Base-by-base conservation (phyloP, 2,113 vertebrate species). In the Arothron firmamentum region DNA sequence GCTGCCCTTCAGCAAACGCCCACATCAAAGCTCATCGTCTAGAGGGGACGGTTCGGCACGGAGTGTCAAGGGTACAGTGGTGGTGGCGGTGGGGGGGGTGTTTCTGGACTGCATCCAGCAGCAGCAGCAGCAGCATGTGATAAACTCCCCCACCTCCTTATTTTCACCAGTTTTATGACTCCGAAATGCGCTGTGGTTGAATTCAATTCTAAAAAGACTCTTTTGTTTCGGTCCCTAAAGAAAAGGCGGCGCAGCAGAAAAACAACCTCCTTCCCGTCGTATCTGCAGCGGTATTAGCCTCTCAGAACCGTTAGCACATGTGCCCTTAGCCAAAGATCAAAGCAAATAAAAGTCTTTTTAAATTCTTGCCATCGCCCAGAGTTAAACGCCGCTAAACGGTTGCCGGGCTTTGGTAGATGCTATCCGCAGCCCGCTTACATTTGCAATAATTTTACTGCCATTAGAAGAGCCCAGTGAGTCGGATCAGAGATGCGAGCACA, bases 81-180 rank as follows among this genome's bases (percentile, higher is more conserved):
- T 75, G 59, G 80, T 71, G 74, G 60, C 21, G n/a, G 17, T 16
- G 15, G 13, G 1, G 15, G 15, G 14, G 5, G 2, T 47, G 15
- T 58, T 84, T 79, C 61, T 68, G 54, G 73, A 75, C 79, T 82
- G 80, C 79, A 75, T 74, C 82, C 80, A 85, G 54, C n/a, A n/a
- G n/a, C n/a, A n/a, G 57, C 73, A 62, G 74, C 59, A 58, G 67
- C 72, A 62, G 74, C 67, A 61, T 58, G 62, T 65, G 75, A 79
- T 80, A 79, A 82, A 79, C 54, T 13, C 59, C 43, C 48, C 71
- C 62, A 49, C 25, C 75, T 48, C 61, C 21, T 65, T 65, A 69
- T 23, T 21, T 21, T 15, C 61, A 50, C 38, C 46, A 74, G 67
- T 20, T 8, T 77, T 77, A 74, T 52, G 56, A 63, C 54, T 75